Evolutionary conservation across 2,113 vertebrate genomes (phyloP).

Genomic region (Equus quagga): DNA sequence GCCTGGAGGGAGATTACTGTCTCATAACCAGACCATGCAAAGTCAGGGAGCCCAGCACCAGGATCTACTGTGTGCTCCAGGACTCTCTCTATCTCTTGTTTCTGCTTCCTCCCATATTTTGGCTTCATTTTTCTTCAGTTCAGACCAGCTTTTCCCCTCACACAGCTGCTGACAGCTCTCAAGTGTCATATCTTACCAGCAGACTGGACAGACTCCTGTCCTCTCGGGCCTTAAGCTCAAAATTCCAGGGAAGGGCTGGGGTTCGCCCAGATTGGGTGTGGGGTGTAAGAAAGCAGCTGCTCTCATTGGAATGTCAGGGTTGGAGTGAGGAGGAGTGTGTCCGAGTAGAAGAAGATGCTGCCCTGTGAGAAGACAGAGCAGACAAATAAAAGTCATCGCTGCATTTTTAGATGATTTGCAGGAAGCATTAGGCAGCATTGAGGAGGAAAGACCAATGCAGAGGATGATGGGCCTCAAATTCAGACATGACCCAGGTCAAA

Average conservation of each 20-base stretch:
- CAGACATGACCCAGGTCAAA: neutral
- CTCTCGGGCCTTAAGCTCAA: neutral
- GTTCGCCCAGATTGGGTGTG: neutral
- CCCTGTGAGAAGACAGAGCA: neutral
- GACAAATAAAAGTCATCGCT: neutral
- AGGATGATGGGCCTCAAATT: neutral
- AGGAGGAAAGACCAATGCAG: neutral
- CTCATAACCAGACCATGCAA: fast-evolving
- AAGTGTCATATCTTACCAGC: neutral
- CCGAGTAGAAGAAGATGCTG: neutral
- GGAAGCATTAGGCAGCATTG: neutral
- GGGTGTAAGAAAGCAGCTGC: too few species aligned
- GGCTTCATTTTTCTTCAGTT: neutral
- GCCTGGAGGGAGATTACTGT: neutral
- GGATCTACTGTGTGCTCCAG: too few species aligned
- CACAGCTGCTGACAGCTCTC: neutral
- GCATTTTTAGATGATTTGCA: fast-evolving
- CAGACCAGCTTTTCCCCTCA: neutral
- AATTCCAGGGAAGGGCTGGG: neutral
- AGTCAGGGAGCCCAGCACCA: neutral
- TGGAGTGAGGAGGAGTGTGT: neutral
- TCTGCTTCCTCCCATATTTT: neutral
- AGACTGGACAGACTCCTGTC: neutral
- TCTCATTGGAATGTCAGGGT: fast-evolving
- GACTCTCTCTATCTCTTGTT: neutral